Base-by-base conservation (phyloP, 2,888 invertebrate genomes). In the Aplocera efformata region DNA sequence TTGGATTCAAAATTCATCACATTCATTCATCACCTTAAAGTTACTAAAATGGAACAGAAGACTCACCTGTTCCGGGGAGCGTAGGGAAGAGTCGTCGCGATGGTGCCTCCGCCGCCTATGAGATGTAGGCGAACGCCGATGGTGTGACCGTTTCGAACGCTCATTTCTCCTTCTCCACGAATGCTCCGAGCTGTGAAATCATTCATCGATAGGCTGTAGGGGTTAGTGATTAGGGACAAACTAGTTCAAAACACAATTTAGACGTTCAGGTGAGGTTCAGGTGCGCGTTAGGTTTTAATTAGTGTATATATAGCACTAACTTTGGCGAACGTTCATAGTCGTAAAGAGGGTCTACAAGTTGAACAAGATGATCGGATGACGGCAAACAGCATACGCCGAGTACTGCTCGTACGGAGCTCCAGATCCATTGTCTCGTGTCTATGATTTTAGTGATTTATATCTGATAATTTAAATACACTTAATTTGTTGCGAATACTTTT, bases 111-210 rank as follows among this genome's bases (percentile, higher is more conserved):
- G 91, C 67, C 94, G 92, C 58, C 94, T 91, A 71, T 93, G 93
- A 68, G 93, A 93, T 60, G 92, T 93, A 49, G 93, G 93, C 53
- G 95, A 95, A 56, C 95, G 94, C 75, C 95, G 92, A 58, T 95
- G 92, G 77, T 94, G 92, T 67, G 95, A 95, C 61, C 96, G 92
- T 82, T 96, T 96, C 79, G 95, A 96, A 57, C 96, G 93, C 67
- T 95, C 90, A 92, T 94, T 82, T 90, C 94, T 86, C 90, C 94
- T 72, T 91, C 94, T 77, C 93, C 95, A 81, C 91, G 92, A 89
- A 91, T 94, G 93, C 89, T 92, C 92, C 80, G 91, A 91, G 84
- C 92, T 91, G 92, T 90, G 92, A 72, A 91, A 90, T 85, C 79
- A 81, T 76, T 78, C 79, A 79, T 90, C 91, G 82, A 89, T 76